Evolutionary conservation across 2,113 vertebrate genomes (phyloP).

Genomic region (Lepidothrix coronata): DNA sequence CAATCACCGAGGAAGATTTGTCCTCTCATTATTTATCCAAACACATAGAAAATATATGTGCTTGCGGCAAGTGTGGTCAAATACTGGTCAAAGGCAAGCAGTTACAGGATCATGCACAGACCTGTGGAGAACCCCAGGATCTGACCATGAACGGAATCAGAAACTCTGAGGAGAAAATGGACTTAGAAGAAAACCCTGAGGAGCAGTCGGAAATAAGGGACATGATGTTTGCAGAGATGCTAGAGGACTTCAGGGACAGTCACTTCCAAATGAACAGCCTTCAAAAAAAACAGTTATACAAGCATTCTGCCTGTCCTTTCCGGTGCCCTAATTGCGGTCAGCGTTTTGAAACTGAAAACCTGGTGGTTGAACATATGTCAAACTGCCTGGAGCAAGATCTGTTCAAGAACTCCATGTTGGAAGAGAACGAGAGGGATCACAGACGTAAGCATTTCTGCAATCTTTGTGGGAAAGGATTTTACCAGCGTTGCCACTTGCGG

Average conservation of each 20-base stretch:
- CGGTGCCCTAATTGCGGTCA: conserved; percentile 91
- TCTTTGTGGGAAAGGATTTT: conserved; percentile 97
- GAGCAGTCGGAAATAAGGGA: conserved; percentile 85
- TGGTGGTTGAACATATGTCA: conserved; percentile 90
- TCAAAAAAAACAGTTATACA: conserved; percentile 79
- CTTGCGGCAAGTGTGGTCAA: conserved; percentile 94
- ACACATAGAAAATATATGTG: conserved; percentile 95
- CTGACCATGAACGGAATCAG: conserved; percentile 72
- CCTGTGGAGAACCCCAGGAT: conserved; percentile 89
- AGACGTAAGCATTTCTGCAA: conserved; percentile 96
- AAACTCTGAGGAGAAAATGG: conserved; percentile 84
- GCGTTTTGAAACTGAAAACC: conserved; percentile 88
- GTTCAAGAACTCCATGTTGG: conserved; percentile 82
- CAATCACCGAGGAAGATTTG: conserved; percentile 86
- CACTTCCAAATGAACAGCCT: conserved; percentile 77
- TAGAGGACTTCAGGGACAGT: conserved; percentile 77
- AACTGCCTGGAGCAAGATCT: conserved; percentile 90
- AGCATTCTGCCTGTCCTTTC: conserved; percentile 83
- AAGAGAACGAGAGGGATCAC: conserved; percentile 88
- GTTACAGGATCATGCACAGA: conserved; percentile 93
- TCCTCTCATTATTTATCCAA: conserved; percentile 93
- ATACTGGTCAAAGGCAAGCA: conserved; percentile 95
- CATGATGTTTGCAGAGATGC: conserved; percentile 82
- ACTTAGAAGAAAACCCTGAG: conserved; percentile 86
- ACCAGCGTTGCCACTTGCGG: conserved; percentile 96